These are phyloP conservation scores for Zenarchopterus dispar DNA, from an alignment of 2,797 vertebrate species.

Conservation along the genomic window DNA sequence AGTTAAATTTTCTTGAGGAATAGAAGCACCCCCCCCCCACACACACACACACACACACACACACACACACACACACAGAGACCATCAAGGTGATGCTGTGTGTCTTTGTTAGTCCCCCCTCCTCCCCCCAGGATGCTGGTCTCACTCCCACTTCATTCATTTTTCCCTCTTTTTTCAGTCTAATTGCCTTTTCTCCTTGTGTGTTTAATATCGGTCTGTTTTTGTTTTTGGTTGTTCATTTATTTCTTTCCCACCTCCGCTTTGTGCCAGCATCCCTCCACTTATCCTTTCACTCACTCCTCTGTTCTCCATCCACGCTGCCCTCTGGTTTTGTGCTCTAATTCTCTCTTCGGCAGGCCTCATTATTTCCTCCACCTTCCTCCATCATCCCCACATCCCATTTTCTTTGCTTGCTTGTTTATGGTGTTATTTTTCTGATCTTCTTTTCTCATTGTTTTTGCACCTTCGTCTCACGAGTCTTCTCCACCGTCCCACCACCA, in stretches of 20 bases:
- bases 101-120: slow-evolving; percentile 74
- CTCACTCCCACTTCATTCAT: slow-evolving; percentile 46
- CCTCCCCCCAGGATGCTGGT: slow-evolving; percentile 53
- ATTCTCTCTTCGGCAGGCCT: slow-evolving; percentile 45
- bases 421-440: slow-evolving; percentile 31
- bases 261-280: slow-evolving; percentile 26
- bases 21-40: too few species aligned
- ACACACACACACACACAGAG: too few species aligned
- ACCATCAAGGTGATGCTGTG: slow-evolving; percentile 66
- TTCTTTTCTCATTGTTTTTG: slow-evolving; percentile 36
- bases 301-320: not conserved
- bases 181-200: not conserved
- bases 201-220: not conserved
- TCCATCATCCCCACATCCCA: slow-evolving; percentile 39
- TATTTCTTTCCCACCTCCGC: slow-evolving; percentile 26
- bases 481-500: slow-evolving; percentile 34
- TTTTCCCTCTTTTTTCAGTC: not conserved
- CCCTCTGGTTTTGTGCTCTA: not conserved
- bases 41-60: too few species aligned
- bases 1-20: too few species aligned
- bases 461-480: slow-evolving; percentile 10
- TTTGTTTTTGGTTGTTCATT: slow-evolving; percentile 29
- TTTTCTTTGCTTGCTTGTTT: slow-evolving; percentile 35
- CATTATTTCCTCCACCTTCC: slow-evolving; percentile 49
- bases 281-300: not conserved